Evolutionary conservation across 1,140 invertebrate species (phyloP).

Genomic region (Ceratina japonica): DNA sequence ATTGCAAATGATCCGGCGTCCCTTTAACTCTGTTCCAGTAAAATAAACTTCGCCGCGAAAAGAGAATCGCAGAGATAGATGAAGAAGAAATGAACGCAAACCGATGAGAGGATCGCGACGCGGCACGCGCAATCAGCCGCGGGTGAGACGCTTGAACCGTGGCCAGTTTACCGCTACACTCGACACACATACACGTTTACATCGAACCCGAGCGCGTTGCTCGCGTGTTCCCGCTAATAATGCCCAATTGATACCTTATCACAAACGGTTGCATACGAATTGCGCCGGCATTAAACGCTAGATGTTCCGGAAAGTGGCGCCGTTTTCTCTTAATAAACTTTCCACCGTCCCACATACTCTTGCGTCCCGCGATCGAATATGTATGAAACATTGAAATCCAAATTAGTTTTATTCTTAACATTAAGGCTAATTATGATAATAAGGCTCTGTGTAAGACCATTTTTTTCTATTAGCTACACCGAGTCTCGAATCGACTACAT

Average conservation of each 20-base stretch:
- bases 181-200: constrained; percentile 1
- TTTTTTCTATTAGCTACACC: too few species aligned
- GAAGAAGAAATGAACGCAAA: background rate
- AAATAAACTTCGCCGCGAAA: background rate
- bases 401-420: too few species aligned
- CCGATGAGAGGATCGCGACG: background rate
- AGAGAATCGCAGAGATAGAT: background rate
- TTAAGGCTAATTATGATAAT: too few species aligned
- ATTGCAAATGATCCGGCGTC: constrained; percentile 22
- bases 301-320: too few species aligned
- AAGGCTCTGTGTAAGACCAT: too few species aligned
- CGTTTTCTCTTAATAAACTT: too few species aligned
- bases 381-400: too few species aligned
- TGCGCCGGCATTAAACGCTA: constrained; percentile 1
- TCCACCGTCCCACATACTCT: too few species aligned
- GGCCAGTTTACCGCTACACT: constrained; percentile 10
- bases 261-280: background rate
- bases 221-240: constrained; percentile 20
- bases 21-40: constrained; percentile 16
- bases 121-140: background rate
- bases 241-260: constrained; percentile 30
- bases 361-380: too few species aligned
- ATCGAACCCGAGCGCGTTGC: background rate
- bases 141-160: constrained; percentile 1
- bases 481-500: too few species aligned